Evolutionary conservation across 2,113 vertebrate species (phyloP).

Genomic region (Pomatorhinus ruficollis): DNA sequence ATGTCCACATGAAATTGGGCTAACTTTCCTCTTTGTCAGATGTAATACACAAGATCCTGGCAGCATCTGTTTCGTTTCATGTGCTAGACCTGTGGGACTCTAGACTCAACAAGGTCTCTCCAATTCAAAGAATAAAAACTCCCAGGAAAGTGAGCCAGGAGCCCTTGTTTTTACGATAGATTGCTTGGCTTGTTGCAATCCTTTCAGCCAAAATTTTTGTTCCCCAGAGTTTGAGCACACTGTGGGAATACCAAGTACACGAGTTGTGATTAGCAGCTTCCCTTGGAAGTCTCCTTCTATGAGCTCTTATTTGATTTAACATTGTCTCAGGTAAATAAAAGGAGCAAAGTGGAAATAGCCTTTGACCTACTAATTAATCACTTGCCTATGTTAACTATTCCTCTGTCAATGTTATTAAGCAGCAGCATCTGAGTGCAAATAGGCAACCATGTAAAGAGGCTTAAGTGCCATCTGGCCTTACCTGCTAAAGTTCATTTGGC

Average conservation of each 20-base stretch:
- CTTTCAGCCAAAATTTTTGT: not conserved
- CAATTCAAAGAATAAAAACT: constrained; percentile 27
- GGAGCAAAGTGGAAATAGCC: not conserved
- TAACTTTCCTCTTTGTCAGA: not conserved
- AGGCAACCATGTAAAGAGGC: not conserved
- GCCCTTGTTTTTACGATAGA: not conserved
- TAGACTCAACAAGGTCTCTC: constrained; percentile 2
- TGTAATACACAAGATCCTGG: not conserved
- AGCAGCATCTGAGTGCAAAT: not conserved
- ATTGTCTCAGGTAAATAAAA: constrained; percentile 43
- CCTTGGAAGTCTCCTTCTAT: not conserved
- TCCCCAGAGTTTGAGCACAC: not conserved
- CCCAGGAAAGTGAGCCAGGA: not conserved
- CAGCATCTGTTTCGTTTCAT: constrained; percentile 9
- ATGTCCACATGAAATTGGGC: not conserved
- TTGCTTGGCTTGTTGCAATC: not conserved
- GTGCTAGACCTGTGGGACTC: not conserved
- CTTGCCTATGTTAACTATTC: constrained; percentile 4
- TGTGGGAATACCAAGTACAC: not conserved
- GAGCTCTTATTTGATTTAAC: constrained; percentile 14
- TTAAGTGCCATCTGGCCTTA: constrained; percentile 18
- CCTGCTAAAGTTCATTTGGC: not conserved
- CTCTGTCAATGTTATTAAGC: not conserved
- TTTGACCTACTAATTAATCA: constrained; percentile 49
- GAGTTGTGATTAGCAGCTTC: not conserved